A percentile compares a stretch with the other conserved stretches of the same genome.
Conservation (phyloP, 2,113 vertebrate species). For the Edolisoma coerulescens region DNA sequence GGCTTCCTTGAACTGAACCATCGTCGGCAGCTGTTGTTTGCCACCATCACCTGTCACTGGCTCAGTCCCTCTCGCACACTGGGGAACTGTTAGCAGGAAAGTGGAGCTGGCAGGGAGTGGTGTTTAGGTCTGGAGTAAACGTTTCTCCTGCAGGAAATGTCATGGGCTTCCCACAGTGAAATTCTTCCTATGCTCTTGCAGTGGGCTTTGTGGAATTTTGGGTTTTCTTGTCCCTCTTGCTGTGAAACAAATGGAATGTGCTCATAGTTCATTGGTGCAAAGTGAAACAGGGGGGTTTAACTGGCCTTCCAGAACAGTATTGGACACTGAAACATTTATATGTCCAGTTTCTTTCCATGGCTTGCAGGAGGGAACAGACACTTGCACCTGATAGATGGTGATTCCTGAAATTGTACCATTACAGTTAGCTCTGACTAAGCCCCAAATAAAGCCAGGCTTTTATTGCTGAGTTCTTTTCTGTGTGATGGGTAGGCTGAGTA, state of each 20-base stretch:
- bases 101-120: not conserved
- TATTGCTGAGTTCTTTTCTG: not conserved
- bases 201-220: not conserved
- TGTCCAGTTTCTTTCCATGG: not conserved
- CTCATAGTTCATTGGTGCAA: not conserved
- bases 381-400: not conserved
- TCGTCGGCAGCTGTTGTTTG: not conserved
- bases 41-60: not conserved
- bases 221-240: not conserved
- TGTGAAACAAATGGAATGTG: not conserved
- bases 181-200: not conserved
- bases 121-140: not conserved
- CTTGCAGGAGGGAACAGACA: not conserved
- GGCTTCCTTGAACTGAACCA: not conserved
- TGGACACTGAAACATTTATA: not conserved
- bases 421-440: not conserved
- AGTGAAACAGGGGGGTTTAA: not conserved
- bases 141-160: not conserved
- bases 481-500: not conserved
- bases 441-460: not conserved
- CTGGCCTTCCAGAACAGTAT: not conserved
- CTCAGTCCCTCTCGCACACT: accelerated
- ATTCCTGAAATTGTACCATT: not conserved
- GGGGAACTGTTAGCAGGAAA: not conserved
- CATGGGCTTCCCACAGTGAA: not conserved